phyloP scores from a whole-genome alignment of 2,113 vertebrate genomes.

The Peucedramus taeniatus region DNA sequence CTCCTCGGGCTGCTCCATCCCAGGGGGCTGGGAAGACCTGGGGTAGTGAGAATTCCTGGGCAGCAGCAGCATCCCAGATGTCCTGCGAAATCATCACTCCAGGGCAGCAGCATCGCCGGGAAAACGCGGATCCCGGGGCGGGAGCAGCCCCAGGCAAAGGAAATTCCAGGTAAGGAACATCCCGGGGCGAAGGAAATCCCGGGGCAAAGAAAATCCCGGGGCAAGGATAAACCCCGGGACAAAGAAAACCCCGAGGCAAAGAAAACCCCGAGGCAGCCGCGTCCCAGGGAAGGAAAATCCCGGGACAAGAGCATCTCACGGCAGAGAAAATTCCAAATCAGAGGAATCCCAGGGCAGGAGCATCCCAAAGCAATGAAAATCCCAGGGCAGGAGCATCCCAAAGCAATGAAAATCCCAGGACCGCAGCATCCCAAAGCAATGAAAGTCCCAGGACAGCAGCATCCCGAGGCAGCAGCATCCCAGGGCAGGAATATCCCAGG shows the following conservation, averaged over 20 bases:
- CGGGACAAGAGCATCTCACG: not conserved
- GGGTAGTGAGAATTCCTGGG: accelerated
- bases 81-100: accelerated
- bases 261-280: not conserved
- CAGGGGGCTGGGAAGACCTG: accelerated
- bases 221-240: not conserved
- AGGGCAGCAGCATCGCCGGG: not conserved
- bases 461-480: not conserved
- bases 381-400: not conserved
- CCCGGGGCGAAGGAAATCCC: not conserved
- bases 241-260: not conserved
- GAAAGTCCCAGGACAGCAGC: too few species aligned
- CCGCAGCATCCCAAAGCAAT: not conserved
- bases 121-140: not conserved
- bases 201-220: not conserved
- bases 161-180: not conserved
- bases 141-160: too few species aligned
- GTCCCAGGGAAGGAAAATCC: too few species aligned
- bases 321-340: not conserved
- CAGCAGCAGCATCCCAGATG: too few species aligned
- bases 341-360: not conserved
- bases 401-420: accelerated
- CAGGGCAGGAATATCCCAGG: not conserved
- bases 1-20: accelerated
- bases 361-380: not conserved